Conservation (phyloP, 1,140 invertebrate genomes). For the Anagrus nilaparvatae region DNA sequence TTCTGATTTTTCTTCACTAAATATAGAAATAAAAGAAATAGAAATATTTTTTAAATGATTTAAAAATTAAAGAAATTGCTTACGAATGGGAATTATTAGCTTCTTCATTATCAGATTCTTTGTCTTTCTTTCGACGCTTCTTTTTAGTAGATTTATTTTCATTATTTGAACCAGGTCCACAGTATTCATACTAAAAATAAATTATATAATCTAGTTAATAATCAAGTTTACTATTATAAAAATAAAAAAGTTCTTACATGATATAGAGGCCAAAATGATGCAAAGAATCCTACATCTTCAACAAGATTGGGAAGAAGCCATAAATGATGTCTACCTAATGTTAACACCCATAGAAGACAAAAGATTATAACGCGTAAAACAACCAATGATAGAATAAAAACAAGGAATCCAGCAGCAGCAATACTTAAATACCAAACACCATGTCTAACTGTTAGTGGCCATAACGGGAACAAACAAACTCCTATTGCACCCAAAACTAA, state of each 20-base stretch:
- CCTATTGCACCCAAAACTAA: conserved; percentile 87
- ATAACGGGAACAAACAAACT: conserved; percentile 96
- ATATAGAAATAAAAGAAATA: conserved; percentile 10
- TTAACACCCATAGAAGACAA: conserved; percentile 80
- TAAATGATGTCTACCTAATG: conserved; percentile 84
- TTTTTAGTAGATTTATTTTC: conserved; percentile 58
- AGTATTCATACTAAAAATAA: conserved; percentile 61
- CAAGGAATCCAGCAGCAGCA: conserved; percentile 85
- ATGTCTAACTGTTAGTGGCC: conserved; percentile 87
- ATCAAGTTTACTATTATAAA: background rate
- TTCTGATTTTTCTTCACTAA: conserved; percentile 27
- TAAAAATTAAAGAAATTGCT: conserved; percentile 17
- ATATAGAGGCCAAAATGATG: conserved; percentile 97
- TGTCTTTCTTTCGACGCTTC: conserved; percentile 65
- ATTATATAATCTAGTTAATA: conserved; percentile 7
- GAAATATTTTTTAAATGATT: conserved; percentile 1
- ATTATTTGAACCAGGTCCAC: conserved; percentile 45
- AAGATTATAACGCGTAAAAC: conserved; percentile 86
- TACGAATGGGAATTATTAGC: conserved; percentile 23
- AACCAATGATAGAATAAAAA: conserved; percentile 83
- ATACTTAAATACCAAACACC: conserved; percentile 96
- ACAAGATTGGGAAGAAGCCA: conserved; percentile 97
- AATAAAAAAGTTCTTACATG: conserved; percentile 47
- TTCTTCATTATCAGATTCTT: conserved; percentile 61
- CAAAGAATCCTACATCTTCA: conserved; percentile 97